phyloP scores from a whole-genome alignment of 2,113 vertebrate genomes.

The Myocastor coypus region DNA sequence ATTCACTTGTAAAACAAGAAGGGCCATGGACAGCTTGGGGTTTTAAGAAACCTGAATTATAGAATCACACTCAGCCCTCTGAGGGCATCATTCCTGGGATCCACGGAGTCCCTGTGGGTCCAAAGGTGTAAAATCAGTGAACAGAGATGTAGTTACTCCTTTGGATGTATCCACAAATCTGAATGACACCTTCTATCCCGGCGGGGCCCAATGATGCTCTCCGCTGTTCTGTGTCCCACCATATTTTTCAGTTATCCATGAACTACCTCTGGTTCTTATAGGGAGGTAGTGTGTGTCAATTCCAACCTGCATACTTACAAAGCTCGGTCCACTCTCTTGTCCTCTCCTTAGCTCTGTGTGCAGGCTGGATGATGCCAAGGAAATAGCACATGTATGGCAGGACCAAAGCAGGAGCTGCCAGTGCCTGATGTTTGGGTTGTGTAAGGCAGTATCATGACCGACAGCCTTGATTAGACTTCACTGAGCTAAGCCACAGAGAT shows the following conservation, averaged over 20 bases:
- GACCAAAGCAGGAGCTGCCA: background rate
- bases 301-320: background rate
- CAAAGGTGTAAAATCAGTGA: background rate
- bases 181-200: background rate
- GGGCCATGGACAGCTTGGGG: background rate
- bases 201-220: fast-evolving
- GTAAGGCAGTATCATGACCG: background rate
- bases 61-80: background rate
- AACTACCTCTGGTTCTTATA: background rate
- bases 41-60: background rate
- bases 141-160: background rate
- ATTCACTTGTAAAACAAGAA: background rate
- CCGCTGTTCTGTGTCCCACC: background rate
- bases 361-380: background rate
- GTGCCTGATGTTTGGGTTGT: background rate
- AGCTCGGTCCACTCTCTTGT: background rate
- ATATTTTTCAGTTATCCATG: background rate
- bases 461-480: background rate
- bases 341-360: background rate
- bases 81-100: background rate
- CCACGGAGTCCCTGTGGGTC: background rate
- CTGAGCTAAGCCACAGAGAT: background rate
- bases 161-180: background rate
- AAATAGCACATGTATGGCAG: background rate
- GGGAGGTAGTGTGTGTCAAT: background rate